Base-by-base conservation (phyloP, 2,113 vertebrate genomes). In the Cyprinodon tularosa region DNA sequence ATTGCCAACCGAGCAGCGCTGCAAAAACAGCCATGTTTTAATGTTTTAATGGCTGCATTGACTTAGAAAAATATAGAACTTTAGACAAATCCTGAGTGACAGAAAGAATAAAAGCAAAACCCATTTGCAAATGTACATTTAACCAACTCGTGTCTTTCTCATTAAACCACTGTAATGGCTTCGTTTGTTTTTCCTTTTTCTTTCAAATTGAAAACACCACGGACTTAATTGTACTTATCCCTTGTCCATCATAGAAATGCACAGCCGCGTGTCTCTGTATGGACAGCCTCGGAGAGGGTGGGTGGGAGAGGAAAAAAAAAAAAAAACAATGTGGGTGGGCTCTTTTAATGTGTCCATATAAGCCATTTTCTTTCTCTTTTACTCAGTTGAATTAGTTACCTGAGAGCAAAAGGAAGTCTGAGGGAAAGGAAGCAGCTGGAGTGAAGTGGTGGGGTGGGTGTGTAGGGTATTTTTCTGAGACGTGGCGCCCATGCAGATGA, bases 401-500 rank as follows among this genome's bases (percentile, higher is more conserved):
- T 94, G 91, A 68, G 88, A 90, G 84, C 86, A 81, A 86, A 85
- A 84, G 73, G 74, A 75, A 84, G 80, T 78, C 78, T 68, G 57
- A 59, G 78, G 81, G 57, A 72, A 53, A 38, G 22, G 13, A 48
- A 69, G 66, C 71, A 22, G 74, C 38, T 61, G 74, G 29, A 50
- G 77, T 66, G 50, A 39, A 84, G 65, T 61, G 71, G 80, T 79
- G 85, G 76, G 86, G 75, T 83, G 85, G 90, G 82, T 75, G 78
- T 83, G 76, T 86, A 74, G 86, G 88, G 90, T 78, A 83, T 84
- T n/a, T 87, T 82, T 87, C 78, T 84, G 87, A 88, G 86, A 94
- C 89, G 90, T 90, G 90, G 82, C 80, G 50, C 72, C 90, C 92
- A 94, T 94, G 92, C 92, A 91, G 91, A 94, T 93, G 93, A 93